Percentiles rank a stretch among this genome's conserved stretches.
phyloP scores from a whole-genome alignment of 92 coral and sea anemone species.

The Bergia puertoricense region DNA sequence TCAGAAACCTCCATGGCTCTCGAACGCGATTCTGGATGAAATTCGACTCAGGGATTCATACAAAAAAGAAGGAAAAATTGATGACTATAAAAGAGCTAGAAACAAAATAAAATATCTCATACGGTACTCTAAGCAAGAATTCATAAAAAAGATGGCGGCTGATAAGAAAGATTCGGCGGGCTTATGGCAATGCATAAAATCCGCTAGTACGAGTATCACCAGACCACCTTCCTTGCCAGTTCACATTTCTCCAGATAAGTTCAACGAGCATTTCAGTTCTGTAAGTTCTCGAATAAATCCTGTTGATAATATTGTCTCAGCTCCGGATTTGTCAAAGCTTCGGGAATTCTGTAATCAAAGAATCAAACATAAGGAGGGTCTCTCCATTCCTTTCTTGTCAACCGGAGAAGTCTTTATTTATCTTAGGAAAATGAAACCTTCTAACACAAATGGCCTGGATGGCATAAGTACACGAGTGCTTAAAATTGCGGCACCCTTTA shows the following conservation, averaged over 20 bases:
- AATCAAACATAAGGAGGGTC: background rate
- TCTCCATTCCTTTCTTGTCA: background rate
- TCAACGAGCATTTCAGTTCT: background rate
- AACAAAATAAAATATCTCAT: no score
- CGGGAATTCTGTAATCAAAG: background rate
- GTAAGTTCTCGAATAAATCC: background rate
- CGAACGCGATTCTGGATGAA: no score
- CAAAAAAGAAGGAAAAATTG: no score
- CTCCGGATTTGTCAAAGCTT: background rate
- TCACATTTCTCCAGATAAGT: no score
- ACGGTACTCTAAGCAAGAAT: no score
- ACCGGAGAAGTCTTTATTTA: background rate
- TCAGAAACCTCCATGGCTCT: no score
- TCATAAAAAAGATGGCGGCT: background rate
- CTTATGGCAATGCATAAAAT: background rate
- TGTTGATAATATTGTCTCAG: background rate
- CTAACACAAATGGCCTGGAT: slow-evolving; percentile 4
- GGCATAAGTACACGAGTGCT: background rate
- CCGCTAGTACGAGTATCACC: background rate
- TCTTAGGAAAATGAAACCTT: background rate
- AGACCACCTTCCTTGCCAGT: background rate
- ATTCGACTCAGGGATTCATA: no score
- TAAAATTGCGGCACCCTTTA: background rate
- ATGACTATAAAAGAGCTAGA: no score
- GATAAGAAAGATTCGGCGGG: background rate